A percentile compares a stretch with the other conserved stretches of the same genome.
These are phyloP conservation scores for Drosophila mercatorum DNA, from an alignment of 2,888 invertebrate genomes.

Conservation along the genomic window DNA sequence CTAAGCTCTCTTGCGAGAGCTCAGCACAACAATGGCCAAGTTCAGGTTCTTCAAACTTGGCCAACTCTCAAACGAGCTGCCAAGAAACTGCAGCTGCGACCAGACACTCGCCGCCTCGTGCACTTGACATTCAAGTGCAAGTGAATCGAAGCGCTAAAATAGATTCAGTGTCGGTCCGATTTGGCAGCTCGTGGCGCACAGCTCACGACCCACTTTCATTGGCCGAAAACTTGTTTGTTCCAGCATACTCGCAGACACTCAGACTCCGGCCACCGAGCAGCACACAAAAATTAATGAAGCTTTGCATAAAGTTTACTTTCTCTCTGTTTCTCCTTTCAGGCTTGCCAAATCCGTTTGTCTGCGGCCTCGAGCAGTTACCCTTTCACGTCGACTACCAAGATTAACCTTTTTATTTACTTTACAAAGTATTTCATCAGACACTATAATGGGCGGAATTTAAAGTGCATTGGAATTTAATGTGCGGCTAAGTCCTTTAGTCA, in stretches of 20 bases:
- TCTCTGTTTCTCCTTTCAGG: neutral
- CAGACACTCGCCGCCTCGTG: constrained; percentile 16
- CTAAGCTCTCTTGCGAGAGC: constrained; percentile 15
- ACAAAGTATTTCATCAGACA: neutral
- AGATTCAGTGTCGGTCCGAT: constrained; percentile 18
- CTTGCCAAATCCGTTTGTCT: neutral
- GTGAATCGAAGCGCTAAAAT: constrained; percentile 28
- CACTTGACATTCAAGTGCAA: constrained; percentile 24
- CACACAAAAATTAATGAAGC: constrained; percentile 8
- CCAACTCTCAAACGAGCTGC: constrained; percentile 5
- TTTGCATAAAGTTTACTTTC: constrained; percentile 2
- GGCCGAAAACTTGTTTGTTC: constrained; percentile 6
- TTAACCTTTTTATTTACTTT: constrained; percentile 6
- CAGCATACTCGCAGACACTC: too few species aligned
- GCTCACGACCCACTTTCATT: neutral
- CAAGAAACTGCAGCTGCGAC: constrained; percentile 18
- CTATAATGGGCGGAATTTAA: neutral
- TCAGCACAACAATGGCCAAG: constrained; percentile 7
- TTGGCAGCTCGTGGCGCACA: neutral
- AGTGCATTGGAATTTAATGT: neutral
- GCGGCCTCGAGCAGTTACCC: neutral
- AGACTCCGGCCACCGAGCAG: too few species aligned
- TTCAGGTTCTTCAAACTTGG: constrained; percentile 3
- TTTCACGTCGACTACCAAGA: neutral
- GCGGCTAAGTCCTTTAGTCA: too few species aligned